Evolutionary conservation across 2,797 vertebrate genomes (phyloP).

Genomic region (Brachyrhaphis roseni): DNA sequence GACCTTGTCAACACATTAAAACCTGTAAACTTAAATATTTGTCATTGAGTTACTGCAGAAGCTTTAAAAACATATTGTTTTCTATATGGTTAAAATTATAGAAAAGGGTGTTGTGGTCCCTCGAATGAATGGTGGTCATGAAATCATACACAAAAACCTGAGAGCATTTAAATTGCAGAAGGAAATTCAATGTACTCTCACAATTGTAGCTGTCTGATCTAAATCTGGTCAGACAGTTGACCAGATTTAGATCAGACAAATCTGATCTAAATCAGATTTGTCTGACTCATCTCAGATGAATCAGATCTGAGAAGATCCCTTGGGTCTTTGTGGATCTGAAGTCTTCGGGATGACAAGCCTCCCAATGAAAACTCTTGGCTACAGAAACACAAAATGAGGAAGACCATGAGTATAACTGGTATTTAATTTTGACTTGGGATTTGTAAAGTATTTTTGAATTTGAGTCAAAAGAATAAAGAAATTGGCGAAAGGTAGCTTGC

Average conservation of each 20-base stretch:
- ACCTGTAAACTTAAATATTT: neutral
- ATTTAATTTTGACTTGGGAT: too few relatives aligned
- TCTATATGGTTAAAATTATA: neutral
- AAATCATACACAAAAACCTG: neutral
- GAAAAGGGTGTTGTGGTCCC: neutral
- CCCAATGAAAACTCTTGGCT: neutral
- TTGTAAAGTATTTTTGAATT: too few relatives aligned
- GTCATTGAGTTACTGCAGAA: neutral
- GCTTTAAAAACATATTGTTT: neutral
- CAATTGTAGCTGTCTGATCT: neutral
- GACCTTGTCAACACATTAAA: neutral
- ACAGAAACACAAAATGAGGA: neutral
- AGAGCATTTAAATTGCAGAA: neutral
- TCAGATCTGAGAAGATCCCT: neutral
- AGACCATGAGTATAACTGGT: neutral
- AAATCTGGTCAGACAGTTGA: neutral
- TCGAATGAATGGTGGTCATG: neutral
- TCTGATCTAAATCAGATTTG: too few relatives aligned
- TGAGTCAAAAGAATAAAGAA: neutral
- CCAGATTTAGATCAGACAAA: too few relatives aligned
- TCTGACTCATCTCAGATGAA: too few relatives aligned
- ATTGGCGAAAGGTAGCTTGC: neutral
- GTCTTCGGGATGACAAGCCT: neutral
- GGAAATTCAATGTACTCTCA: neutral
- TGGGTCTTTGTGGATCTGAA: neutral